These are phyloP conservation scores for Myotis yumanensis DNA, from an alignment of 2,113 vertebrate genomes.

Conservation along the genomic window DNA sequence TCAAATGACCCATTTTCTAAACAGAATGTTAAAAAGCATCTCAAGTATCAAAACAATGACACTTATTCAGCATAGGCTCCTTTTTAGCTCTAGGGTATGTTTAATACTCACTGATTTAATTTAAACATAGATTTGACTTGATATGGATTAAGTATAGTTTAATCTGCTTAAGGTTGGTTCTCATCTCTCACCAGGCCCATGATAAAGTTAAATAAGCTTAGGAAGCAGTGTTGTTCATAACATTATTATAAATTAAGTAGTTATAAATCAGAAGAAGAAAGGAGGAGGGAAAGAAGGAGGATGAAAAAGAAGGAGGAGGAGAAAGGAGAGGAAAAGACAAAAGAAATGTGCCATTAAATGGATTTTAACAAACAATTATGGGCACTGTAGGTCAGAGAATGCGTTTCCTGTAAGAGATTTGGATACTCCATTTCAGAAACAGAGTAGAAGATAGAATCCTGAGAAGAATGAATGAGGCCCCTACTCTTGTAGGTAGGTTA, in stretches of 20 bases:
- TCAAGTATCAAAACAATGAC: background rate
- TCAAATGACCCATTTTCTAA: background rate
- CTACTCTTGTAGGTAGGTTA: background rate
- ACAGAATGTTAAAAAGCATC: background rate
- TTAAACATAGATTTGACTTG: background rate
- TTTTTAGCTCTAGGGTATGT: background rate
- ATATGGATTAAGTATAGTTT: background rate
- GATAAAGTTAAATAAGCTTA: background rate
- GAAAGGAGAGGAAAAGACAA: background rate
- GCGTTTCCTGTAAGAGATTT: background rate
- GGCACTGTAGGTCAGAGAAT: background rate
- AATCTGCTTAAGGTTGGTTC: background rate
- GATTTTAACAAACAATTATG: background rate
- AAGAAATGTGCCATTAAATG: background rate
- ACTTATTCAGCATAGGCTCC: background rate
- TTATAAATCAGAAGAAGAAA: background rate
- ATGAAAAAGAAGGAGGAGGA: background rate
- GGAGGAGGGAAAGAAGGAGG: background rate
- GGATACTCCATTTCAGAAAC: background rate
- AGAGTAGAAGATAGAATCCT: background rate
- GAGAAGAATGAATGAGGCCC: background rate
- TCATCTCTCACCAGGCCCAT: background rate
- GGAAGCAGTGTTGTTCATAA: background rate
- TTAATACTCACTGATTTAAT: background rate
- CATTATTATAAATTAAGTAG: background rate